Conservation (phyloP, 2,797 vertebrate genomes). For the Astyanax mexicanus region DNA sequence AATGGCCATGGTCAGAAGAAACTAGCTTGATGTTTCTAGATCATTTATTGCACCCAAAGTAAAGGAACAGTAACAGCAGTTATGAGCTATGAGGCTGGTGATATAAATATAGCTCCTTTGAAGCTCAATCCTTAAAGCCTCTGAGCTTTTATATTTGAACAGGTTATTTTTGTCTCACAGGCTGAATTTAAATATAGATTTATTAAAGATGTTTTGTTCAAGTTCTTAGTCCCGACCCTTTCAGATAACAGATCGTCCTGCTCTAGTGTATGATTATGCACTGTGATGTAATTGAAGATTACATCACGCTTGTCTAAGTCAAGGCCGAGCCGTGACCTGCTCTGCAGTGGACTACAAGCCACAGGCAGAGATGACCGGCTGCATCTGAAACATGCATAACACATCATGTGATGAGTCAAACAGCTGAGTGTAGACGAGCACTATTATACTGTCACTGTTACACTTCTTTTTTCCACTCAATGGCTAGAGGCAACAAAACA, state of each 20-base stretch:
- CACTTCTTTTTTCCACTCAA: too few relatives aligned
- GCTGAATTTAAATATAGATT: neutral
- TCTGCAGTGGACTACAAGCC: neutral
- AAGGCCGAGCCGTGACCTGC: neutral
- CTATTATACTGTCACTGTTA: conserved; percentile 11
- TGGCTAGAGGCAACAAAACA: too few relatives aligned
- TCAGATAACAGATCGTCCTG: neutral
- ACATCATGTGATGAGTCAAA: conserved; percentile 8
- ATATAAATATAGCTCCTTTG: neutral
- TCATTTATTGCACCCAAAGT: neutral
- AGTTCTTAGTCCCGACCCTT: neutral
- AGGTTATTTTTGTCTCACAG: neutral
- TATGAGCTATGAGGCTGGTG: neutral
- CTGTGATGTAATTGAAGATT: neutral
- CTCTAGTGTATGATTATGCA: neutral
- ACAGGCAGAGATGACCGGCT: neutral
- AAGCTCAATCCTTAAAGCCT: neutral
- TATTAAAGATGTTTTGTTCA: neutral
- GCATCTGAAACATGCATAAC: neutral
- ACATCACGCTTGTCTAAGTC: conserved; percentile 3
- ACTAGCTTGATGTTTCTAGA: neutral
- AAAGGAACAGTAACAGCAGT: neutral
- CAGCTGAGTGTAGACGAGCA: neutral
- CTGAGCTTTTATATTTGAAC: neutral
- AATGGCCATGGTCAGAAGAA: neutral